phyloP scores from a whole-genome alignment of 2,797 vertebrate species.

The Takifugu ocellatus region DNA sequence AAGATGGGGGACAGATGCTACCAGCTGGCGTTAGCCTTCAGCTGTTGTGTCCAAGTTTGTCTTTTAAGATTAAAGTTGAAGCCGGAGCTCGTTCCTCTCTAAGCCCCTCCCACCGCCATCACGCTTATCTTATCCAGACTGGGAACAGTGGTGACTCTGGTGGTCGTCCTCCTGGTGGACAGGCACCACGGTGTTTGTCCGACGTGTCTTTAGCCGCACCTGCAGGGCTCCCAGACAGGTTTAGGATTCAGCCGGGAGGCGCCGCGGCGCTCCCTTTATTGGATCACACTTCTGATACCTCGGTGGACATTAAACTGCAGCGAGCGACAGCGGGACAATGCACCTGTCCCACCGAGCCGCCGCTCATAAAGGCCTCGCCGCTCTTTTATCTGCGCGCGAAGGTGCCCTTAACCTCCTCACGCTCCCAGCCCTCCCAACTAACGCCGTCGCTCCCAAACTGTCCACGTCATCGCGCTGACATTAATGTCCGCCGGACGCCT shows the following conservation, averaged over 20 bases:
- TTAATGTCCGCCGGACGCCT: conserved; percentile 53
- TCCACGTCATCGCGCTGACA: conserved; percentile 30
- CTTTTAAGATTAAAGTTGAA: too few relatives aligned
- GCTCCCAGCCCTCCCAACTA: conserved; percentile 75
- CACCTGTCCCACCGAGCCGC: neutral
- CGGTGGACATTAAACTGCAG: conserved; percentile 7
- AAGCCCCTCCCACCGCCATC: too few relatives aligned
- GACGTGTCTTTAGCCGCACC: too few relatives aligned
- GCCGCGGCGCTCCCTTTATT: conserved; percentile 17
- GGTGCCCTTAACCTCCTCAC: conserved; percentile 6
- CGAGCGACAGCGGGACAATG: conserved; percentile 15
- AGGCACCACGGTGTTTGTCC: too few relatives aligned
- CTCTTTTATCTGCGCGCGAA: neutral
- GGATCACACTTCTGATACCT: conserved; percentile 12
- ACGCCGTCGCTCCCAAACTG: conserved; percentile 71
- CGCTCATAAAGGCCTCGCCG: too few relatives aligned
- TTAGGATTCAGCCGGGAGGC: conserved; percentile 9
- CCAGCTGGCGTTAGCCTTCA: too few relatives aligned
- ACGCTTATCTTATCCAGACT: too few relatives aligned
- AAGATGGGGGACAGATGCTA: too few relatives aligned
- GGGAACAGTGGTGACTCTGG: too few relatives aligned
- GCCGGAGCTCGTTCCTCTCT: too few relatives aligned
- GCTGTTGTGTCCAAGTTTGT: too few relatives aligned
- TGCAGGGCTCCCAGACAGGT: conserved; percentile 4
- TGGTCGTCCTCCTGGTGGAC: too few relatives aligned